These are phyloP conservation scores for Pheosia gnoma DNA, from an alignment of 2,888 invertebrate genomes.

Conservation along the genomic window DNA sequence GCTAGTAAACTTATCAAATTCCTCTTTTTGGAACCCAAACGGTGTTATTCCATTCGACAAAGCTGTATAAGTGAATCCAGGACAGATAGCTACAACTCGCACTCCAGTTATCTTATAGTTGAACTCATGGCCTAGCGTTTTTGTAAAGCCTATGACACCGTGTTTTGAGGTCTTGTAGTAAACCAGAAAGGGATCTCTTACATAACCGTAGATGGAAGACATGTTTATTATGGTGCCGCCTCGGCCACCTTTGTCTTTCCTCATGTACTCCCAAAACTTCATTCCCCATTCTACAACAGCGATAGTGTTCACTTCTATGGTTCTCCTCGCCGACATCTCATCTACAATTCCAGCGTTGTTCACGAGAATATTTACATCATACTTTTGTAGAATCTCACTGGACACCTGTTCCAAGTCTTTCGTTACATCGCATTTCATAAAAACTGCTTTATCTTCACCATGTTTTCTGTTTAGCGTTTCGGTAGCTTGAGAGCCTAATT, in stretches of 20 bases:
- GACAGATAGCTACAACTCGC: conserved; percentile 6
- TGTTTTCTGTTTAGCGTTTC: conserved; percentile 61
- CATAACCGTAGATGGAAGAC: conserved; percentile 80
- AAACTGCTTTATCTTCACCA: conserved; percentile 62
- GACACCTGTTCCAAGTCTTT: conserved; percentile 56
- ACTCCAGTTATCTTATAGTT: conserved; percentile 64
- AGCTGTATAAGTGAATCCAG: conserved; percentile 6
- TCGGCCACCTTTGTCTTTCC: conserved; percentile 69
- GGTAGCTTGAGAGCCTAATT: conserved; percentile 51
- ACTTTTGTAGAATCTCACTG: conserved; percentile 36
- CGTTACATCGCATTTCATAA: conserved; percentile 69
- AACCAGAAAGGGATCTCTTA: conserved; percentile 69
- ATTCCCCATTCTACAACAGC: conserved; percentile 51
- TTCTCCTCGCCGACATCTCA: conserved; percentile 22
- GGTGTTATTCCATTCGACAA: not conserved
- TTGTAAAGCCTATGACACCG: conserved; percentile 67
- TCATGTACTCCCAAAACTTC: conserved; percentile 78
- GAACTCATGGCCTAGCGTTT: conserved; percentile 59
- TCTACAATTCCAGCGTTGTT: conserved; percentile 59
- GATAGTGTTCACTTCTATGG: conserved; percentile 46
- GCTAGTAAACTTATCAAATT: not conserved
- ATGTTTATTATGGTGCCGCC: conserved; percentile 85
- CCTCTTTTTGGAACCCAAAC: not conserved
- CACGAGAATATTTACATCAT: conserved; percentile 59
- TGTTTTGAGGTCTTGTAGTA: conserved; percentile 81